phyloP scores from a whole-genome alignment of 2,888 invertebrate genomes.

The Oxyteleia sp. region DNA sequence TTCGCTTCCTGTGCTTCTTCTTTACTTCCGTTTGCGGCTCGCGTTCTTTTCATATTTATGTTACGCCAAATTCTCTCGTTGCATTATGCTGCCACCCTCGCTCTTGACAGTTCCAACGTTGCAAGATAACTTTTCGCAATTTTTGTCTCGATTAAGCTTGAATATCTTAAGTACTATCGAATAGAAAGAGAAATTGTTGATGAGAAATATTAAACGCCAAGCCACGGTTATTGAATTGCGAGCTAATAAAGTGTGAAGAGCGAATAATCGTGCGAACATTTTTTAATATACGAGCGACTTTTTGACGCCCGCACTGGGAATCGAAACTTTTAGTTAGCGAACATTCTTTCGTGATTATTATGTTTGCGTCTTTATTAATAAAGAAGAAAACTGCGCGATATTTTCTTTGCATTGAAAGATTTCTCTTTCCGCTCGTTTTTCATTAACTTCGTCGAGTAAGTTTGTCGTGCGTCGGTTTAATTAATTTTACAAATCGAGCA shows the following conservation, averaged over 20 bases:
- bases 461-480: neutral
- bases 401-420: neutral
- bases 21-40: slow-evolving; percentile 37
- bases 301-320: neutral
- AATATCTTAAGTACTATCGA: slow-evolving; percentile 28
- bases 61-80: slow-evolving; percentile 34
- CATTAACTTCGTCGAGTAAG: neutral
- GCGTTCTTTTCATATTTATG: slow-evolving; percentile 55
- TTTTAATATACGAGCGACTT: slow-evolving; percentile 22
- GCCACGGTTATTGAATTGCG: slow-evolving; percentile 3
- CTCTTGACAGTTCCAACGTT: slow-evolving; percentile 19
- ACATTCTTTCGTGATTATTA: neutral
- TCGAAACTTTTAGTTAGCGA: neutral
- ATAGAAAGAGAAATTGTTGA: slow-evolving; percentile 19
- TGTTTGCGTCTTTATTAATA: neutral
- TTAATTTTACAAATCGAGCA: neutral
- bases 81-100: slow-evolving; percentile 23
- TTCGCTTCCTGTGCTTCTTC: slow-evolving; percentile 43
- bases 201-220: slow-evolving; percentile 6
- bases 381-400: slow-evolving; percentile 1
- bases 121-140: slow-evolving; percentile 10
- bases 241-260: slow-evolving; percentile 10
- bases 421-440: neutral
- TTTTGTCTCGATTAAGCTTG: slow-evolving; percentile 36
- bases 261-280: neutral